These are phyloP conservation scores for Fringilla coelebs DNA, from an alignment of 2,797 vertebrate species.

Conservation along the genomic window DNA sequence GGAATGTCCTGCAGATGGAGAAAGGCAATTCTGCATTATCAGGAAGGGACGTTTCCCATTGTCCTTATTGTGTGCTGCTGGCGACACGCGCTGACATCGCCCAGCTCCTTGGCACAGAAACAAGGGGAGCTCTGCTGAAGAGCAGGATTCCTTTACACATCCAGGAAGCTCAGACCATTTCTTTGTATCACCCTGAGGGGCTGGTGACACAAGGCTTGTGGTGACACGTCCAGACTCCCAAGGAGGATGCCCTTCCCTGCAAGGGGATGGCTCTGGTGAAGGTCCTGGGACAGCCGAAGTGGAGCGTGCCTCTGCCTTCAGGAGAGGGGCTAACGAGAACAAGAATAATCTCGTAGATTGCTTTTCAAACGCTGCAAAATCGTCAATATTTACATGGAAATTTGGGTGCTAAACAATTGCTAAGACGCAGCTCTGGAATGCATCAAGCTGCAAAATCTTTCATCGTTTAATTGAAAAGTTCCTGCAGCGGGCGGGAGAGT, in stretches of 20 bases:
- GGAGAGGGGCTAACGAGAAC: not conserved
- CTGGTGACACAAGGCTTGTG: not conserved
- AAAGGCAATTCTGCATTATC: not conserved
- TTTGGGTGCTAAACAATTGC: conserved; percentile 71
- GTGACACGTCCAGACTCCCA: not conserved
- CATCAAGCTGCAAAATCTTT: conserved; percentile 79
- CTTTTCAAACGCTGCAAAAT: conserved; percentile 54
- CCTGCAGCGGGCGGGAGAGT: conserved; percentile 81
- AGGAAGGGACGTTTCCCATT: not conserved
- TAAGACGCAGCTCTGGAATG: conserved; percentile 73
- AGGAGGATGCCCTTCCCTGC: not conserved
- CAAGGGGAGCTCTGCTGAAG: not conserved
- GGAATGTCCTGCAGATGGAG: not conserved
- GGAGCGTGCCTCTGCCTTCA: not conserved
- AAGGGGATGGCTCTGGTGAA: not conserved
- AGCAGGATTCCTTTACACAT: not conserved
- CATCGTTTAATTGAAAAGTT: conserved; percentile 82
- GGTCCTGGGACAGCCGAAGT: not conserved
- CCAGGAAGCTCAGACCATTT: not conserved
- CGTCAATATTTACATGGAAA: conserved; percentile 68
- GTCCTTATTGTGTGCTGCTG: not conserved
- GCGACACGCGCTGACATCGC: not conserved
- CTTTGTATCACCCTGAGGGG: not conserved
- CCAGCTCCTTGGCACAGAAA: not conserved
- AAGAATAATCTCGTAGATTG: conserved; percentile 23